These are phyloP conservation scores for Pseudochaenichthys georgianus DNA, from an alignment of 2,797 vertebrate genomes.

Conservation along the genomic window DNA sequence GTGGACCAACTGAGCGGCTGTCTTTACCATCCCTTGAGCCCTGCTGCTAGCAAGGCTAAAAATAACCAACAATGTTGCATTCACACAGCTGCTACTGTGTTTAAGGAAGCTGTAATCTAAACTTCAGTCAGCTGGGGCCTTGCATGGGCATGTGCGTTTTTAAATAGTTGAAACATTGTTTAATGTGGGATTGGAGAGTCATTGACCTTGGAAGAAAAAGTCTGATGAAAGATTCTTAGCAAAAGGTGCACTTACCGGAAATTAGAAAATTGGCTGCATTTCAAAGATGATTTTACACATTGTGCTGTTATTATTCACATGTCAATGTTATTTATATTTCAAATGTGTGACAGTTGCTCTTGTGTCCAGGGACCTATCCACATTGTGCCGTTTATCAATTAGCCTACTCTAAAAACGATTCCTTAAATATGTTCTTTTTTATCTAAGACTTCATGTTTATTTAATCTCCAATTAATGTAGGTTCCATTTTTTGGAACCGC, in stretches of 20 bases:
- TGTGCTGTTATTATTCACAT: neutral
- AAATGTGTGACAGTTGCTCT: neutral
- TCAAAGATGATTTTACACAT: neutral
- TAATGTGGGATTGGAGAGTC: constrained; percentile 14
- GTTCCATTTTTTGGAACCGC: neutral
- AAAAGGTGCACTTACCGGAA: neutral
- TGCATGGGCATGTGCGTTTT: neutral
- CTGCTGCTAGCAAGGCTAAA: neutral
- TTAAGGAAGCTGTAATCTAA: neutral
- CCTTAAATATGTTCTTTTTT: too few relatives aligned
- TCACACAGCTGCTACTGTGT: constrained; percentile 14
- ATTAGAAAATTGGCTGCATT: neutral
- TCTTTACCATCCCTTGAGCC: neutral
- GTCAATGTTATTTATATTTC: neutral
- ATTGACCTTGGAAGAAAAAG: constrained; percentile 16
- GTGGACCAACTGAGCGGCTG: neutral
- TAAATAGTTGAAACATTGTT: neutral
- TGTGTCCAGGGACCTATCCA: neutral
- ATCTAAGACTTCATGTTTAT: too few relatives aligned
- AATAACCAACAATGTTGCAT: constrained; percentile 12
- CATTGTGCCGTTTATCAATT: too few relatives aligned
- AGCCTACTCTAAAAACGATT: too few relatives aligned
- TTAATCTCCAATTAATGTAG: neutral
- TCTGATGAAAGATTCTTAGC: neutral
- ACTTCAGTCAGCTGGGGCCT: constrained; percentile 1